These are phyloP conservation scores for Synergus itoensis DNA, from an alignment of 2,888 invertebrate species.

Conservation along the genomic window DNA sequence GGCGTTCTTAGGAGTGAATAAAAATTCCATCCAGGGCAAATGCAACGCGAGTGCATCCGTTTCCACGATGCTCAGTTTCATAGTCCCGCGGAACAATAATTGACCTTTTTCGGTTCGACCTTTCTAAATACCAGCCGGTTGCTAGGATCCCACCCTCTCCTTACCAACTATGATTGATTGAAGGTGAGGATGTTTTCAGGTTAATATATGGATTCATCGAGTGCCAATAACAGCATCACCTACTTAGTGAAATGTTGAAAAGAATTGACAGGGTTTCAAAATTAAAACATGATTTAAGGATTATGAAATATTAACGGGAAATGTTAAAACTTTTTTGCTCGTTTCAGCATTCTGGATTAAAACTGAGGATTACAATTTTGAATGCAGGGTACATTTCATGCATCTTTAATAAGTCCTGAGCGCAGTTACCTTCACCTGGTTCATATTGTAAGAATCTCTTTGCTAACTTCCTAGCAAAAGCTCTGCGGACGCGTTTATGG, in stretches of 20 bases:
- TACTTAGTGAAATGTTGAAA: too few species aligned
- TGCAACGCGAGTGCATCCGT: constrained; percentile 45
- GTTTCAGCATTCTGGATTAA: background rate
- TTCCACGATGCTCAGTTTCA: constrained; percentile 45
- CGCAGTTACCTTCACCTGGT: background rate
- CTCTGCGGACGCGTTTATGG: background rate
- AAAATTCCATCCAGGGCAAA: constrained; percentile 40
- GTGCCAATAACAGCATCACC: too few species aligned
- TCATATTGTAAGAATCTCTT: constrained; percentile 7
- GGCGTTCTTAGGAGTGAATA: constrained; percentile 37
- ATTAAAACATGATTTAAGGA: background rate
- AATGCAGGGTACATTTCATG: background rate
- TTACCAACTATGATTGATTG: constrained; percentile 2
- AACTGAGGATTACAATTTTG: background rate
- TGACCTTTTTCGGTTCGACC: constrained; percentile 59
- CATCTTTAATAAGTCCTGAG: background rate
- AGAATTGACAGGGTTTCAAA: background rate
- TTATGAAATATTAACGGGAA: background rate
- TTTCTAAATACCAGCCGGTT: constrained; percentile 59
- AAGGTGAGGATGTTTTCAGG: background rate
- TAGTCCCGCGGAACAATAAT: constrained; percentile 54
- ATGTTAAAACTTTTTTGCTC: background rate
- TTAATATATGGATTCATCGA: background rate
- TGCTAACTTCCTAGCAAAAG: constrained; percentile 2
- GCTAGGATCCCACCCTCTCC: constrained; percentile 18